Percentiles rank a stretch among this genome's conserved stretches.
These are phyloP conservation scores for Catamblyrhynchus diadema DNA, from an alignment of 2,797 vertebrate genomes.

Conservation along the genomic window DNA sequence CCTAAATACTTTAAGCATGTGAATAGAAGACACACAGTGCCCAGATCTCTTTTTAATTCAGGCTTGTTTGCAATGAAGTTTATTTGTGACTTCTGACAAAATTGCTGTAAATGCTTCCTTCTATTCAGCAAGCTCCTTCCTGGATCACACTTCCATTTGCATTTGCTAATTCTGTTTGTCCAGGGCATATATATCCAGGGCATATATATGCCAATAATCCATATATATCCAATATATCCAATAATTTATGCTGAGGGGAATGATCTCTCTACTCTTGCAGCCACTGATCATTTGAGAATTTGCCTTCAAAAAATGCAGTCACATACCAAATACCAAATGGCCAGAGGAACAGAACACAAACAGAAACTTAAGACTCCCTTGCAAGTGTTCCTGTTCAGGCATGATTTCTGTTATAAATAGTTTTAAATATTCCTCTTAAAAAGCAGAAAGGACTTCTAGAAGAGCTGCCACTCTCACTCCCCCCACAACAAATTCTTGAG, in stretches of 20 bases:
- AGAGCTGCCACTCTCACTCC: neutral
- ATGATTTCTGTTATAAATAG: neutral
- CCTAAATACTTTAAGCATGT: slow-evolving; percentile 15
- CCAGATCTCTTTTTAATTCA: slow-evolving; percentile 26
- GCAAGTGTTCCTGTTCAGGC: neutral
- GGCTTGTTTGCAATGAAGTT: neutral
- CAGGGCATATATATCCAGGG: neutral
- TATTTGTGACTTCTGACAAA: slow-evolving; percentile 41
- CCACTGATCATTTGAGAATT: neutral
- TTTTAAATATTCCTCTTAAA: neutral
- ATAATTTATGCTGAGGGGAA: neutral
- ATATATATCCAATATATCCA: neutral
- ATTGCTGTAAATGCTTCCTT: slow-evolving; percentile 1
- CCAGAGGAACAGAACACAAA: neutral
- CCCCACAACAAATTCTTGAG: neutral
- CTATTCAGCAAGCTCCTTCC: neutral
- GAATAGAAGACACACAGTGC: neutral
- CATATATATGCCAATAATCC: neutral
- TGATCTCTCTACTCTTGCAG: neutral
- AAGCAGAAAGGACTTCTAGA: neutral
- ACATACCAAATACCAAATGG: neutral
- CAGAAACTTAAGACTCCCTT: neutral
- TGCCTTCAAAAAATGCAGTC: neutral
- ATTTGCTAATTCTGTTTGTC: neutral
- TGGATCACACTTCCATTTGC: neutral